Percentiles rank a stretch among this genome's conserved stretches.
Evolutionary conservation across 2,797 vertebrate species (phyloP).

Genomic region (Scolopax rusticola): DNA sequence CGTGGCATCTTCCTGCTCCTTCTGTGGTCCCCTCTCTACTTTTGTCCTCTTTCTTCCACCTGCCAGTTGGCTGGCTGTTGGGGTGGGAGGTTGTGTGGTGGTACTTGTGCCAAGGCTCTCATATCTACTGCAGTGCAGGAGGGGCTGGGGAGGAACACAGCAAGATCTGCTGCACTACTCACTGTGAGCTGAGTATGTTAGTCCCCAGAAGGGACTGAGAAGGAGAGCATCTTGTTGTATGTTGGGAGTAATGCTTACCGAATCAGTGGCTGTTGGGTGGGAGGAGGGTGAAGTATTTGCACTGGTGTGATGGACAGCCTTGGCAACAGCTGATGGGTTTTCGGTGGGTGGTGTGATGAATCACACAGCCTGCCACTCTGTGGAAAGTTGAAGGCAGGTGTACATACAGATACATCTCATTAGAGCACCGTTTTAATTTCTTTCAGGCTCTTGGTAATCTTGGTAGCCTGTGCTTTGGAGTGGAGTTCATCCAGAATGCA

Average conservation of each 20-base stretch:
- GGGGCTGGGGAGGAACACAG: background rate
- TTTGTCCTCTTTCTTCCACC: background rate
- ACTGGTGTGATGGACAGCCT: fast-evolving
- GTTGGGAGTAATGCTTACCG: background rate
- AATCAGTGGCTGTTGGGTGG: background rate
- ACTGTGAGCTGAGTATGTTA: background rate
- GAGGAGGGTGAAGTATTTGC: background rate
- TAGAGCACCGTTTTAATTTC: fast-evolving
- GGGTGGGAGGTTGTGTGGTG: background rate
- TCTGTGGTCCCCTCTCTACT: background rate
- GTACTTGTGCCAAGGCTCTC: background rate
- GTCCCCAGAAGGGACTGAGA: background rate
- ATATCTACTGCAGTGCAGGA: background rate
- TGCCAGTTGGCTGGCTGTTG: background rate
- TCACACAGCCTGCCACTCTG: background rate
- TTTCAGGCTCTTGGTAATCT: background rate
- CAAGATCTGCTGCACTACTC: background rate
- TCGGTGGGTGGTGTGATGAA: fast-evolving
- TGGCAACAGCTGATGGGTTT: background rate
- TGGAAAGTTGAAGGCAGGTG: background rate
- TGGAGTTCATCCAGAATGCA: background rate
- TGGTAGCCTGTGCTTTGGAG: background rate
- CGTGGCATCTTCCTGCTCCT: fast-evolving
- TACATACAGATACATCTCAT: fast-evolving
- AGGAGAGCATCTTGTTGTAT: fast-evolving